A percentile compares a stretch with the other conserved stretches of the same genome.
phyloP scores from a whole-genome alignment of 2,888 invertebrate species.

The Hedya salicella region DNA sequence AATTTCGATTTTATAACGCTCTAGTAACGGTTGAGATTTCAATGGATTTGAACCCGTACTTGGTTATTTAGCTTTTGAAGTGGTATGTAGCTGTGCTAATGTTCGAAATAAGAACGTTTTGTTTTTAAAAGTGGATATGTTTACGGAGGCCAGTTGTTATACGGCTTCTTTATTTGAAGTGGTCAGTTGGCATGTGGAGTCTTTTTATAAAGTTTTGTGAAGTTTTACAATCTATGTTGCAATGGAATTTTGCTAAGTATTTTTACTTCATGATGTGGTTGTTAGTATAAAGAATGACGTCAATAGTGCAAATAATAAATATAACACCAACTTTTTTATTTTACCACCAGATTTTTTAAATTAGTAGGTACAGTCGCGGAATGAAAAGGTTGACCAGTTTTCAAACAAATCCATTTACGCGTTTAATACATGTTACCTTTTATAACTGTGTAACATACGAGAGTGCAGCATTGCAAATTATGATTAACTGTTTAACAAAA shows the following conservation, averaged over 20 bases:
- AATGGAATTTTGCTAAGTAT: not conserved
- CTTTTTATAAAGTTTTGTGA: slow-evolving; percentile 26
- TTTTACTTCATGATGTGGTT: not conserved
- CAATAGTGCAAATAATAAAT: no score
- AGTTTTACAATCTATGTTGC: slow-evolving; percentile 7
- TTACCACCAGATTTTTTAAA: no score
- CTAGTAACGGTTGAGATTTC: not conserved
- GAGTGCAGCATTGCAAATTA: no score
- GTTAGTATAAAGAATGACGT: not conserved
- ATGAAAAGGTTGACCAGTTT: no score
- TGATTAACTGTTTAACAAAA: no score
- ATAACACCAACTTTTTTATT: no score
- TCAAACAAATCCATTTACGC: no score
- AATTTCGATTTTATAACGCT: not conserved
- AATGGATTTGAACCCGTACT: not conserved
- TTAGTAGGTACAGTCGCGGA: no score
- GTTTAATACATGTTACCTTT: no score
- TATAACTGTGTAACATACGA: no score
- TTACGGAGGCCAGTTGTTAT: slow-evolving; percentile 33
- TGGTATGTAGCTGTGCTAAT: slow-evolving; percentile 11
- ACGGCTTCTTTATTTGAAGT: slow-evolving; percentile 34
- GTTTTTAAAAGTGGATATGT: slow-evolving; percentile 39
- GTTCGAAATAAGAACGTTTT: slow-evolving; percentile 40
- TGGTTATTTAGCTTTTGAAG: not conserved
- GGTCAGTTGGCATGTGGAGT: slow-evolving; percentile 25